Conservation (phyloP, 2,888 invertebrate genomes). For the Meandrusa payeni region DNA sequence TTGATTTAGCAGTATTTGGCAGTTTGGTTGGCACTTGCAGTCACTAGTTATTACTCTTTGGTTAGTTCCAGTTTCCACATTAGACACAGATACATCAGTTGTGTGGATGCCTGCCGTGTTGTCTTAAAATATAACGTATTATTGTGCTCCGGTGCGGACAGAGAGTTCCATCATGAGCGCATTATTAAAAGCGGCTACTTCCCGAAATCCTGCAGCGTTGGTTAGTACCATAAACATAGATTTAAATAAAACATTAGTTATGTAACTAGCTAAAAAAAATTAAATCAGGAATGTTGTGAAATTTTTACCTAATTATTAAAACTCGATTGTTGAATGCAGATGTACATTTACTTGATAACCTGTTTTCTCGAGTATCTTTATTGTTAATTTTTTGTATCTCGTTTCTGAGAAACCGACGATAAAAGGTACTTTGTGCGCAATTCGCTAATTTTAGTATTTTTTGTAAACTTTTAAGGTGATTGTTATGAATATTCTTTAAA, state of each 20-base stretch:
- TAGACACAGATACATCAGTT: conserved; percentile 9
- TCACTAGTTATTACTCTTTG: too few relatives aligned
- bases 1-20: too few relatives aligned
- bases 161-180: conserved; percentile 81
- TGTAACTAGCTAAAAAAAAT: conserved; percentile 57
- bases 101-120: conserved; percentile 31
- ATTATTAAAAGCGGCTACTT: conserved; percentile 67
- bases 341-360: conserved; percentile 3
- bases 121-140: conserved; percentile 27
- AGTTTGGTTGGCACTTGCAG: too few relatives aligned
- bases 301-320: conserved; percentile 23
- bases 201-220: conserved; percentile 67
- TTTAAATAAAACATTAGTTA: conserved; percentile 50
- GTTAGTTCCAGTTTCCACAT: conserved; percentile 3
- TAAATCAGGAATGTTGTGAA: conserved; percentile 45
- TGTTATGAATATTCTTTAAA: too few relatives aligned
- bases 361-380: background rate
- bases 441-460: too few relatives aligned
- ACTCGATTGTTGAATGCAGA: conserved; percentile 1
- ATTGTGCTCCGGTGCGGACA: conserved; percentile 58
- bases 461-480: too few relatives aligned
- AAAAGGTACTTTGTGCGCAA: too few relatives aligned
- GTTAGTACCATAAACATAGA: conserved; percentile 43
- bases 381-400: background rate
- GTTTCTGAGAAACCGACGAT: too few relatives aligned